Evolutionary conservation across 2,888 invertebrate species (phyloP).

Genomic region (Polyommatus iphigenia): DNA sequence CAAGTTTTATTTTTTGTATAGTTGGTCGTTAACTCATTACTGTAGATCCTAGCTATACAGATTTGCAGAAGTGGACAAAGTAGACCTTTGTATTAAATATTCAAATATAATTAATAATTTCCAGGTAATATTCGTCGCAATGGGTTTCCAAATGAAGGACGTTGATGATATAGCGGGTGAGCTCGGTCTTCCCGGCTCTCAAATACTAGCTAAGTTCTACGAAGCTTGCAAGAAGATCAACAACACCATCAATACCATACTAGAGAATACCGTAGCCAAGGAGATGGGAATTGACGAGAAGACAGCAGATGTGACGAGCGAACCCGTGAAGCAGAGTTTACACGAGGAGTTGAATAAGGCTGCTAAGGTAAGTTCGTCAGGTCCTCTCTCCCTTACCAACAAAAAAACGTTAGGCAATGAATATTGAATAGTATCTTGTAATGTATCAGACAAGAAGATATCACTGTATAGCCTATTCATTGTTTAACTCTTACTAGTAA

Average conservation of each 20-base stretch:
- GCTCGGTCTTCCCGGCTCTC: conserved; percentile 90
- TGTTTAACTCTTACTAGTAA: too few relatives aligned
- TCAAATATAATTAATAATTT: conserved; percentile 11
- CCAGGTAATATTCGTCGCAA: conserved; percentile 90
- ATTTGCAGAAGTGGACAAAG: too few relatives aligned
- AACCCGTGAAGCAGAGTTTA: conserved; percentile 83
- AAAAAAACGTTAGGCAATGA: too few relatives aligned
- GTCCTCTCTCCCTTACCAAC: too few relatives aligned
- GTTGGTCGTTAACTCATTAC: too few relatives aligned
- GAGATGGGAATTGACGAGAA: conserved; percentile 78
- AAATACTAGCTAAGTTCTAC: conserved; percentile 93
- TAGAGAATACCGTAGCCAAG: conserved; percentile 85
- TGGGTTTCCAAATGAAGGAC: conserved; percentile 96
- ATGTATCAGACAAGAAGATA: too few relatives aligned
- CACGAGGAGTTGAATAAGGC: conserved; percentile 88
- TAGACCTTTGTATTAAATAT: too few relatives aligned
- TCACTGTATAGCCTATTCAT: too few relatives aligned
- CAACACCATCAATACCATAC: conserved; percentile 78
- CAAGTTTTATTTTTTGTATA: too few relatives aligned
- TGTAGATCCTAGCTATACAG: too few relatives aligned
- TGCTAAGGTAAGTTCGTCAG: conserved; percentile 79
- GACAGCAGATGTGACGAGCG: conserved; percentile 69
- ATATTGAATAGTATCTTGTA: too few relatives aligned
- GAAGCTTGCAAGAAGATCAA: conserved; percentile 85
- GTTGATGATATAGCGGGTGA: conserved; percentile 92